Evolutionary conservation across 2,888 invertebrate genomes (phyloP).

Genomic region (Zaprionus bogoriensis): DNA sequence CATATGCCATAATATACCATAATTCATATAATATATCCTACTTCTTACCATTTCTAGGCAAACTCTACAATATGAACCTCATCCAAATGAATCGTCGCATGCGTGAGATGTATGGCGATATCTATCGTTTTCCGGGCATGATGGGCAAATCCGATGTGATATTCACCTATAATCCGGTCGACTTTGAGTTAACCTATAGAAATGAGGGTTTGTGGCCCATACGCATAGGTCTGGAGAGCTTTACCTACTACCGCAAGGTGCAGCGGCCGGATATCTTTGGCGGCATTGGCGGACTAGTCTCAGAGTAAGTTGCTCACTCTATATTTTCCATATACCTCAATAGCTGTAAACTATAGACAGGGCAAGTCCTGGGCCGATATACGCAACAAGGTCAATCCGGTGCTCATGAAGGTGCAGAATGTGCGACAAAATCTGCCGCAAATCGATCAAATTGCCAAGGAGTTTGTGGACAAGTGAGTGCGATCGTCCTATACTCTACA

Average conservation of each 20-base stretch:
- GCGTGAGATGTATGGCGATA: conserved; percentile 81
- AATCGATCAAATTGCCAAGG: conserved; percentile 73
- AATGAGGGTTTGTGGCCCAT: conserved; percentile 84
- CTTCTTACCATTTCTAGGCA: conserved; percentile 46
- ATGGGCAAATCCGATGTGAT: conserved; percentile 80
- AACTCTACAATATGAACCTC: conserved; percentile 63
- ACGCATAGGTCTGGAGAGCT: conserved; percentile 82
- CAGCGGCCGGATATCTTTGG: conserved; percentile 82
- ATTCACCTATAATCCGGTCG: conserved; percentile 84
- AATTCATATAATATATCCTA: too few species aligned
- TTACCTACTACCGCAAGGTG: conserved; percentile 82
- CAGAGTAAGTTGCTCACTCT: conserved; percentile 62
- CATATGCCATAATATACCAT: background rate
- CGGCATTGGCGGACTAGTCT: conserved; percentile 73
- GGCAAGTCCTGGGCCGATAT: conserved; percentile 87
- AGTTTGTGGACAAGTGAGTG: conserved; percentile 72
- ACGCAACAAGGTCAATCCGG: conserved; percentile 84
- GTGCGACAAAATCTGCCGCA: conserved; percentile 69
- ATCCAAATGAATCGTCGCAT: conserved; percentile 67
- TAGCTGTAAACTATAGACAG: conserved; percentile 82
- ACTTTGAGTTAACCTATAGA: conserved; percentile 83
- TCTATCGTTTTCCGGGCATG: conserved; percentile 83
- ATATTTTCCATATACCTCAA: background rate
- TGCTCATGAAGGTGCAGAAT: conserved; percentile 78
- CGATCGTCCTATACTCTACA: too few species aligned